Conservation (phyloP, 2,888 invertebrate genomes). For the Cryptophagus acutangulus region DNA sequence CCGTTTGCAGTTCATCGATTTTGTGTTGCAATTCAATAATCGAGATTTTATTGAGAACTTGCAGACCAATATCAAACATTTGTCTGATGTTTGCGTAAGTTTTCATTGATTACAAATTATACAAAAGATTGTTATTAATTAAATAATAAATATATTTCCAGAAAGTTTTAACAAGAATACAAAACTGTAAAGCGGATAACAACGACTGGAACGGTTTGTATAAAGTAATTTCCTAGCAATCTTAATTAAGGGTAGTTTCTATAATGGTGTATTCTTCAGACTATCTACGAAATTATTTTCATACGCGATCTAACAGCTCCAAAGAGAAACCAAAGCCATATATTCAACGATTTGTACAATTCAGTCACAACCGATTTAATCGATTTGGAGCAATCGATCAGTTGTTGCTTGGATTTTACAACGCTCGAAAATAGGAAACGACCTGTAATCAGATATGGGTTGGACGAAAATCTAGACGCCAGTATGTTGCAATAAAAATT, state of each 20-base stretch:
- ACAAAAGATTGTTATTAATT: too few species aligned
- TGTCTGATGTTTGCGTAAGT: conserved; percentile 60
- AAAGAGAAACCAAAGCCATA: conserved; percentile 48
- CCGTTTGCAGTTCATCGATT: conserved; percentile 66
- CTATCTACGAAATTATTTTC: conserved; percentile 62
- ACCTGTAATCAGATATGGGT: conserved; percentile 69
- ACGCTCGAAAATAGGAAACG: conserved; percentile 53
- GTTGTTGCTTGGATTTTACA: conserved; percentile 68
- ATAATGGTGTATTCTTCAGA: conserved; percentile 48
- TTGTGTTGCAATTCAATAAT: conserved; percentile 60
- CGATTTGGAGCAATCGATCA: conserved; percentile 64
- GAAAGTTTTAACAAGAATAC: conserved; percentile 62
- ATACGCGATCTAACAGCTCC: conserved; percentile 62
- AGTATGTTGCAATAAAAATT: conserved; percentile 50
- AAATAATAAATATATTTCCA: conserved; percentile 30
- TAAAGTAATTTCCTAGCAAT: conserved; percentile 52
- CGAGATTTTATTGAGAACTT: conserved; percentile 59
- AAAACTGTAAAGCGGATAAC: conserved; percentile 57
- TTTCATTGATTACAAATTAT: not conserved
- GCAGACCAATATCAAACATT: conserved; percentile 56
- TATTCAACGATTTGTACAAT: conserved; percentile 52
- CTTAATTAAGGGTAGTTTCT: conserved; percentile 10
- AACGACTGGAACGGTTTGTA: conserved; percentile 68
- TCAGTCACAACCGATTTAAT: conserved; percentile 52
- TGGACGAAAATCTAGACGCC: conserved; percentile 71